Conservation (phyloP, 2,797 vertebrate genomes). For the Tolypeutes matacus region DNA sequence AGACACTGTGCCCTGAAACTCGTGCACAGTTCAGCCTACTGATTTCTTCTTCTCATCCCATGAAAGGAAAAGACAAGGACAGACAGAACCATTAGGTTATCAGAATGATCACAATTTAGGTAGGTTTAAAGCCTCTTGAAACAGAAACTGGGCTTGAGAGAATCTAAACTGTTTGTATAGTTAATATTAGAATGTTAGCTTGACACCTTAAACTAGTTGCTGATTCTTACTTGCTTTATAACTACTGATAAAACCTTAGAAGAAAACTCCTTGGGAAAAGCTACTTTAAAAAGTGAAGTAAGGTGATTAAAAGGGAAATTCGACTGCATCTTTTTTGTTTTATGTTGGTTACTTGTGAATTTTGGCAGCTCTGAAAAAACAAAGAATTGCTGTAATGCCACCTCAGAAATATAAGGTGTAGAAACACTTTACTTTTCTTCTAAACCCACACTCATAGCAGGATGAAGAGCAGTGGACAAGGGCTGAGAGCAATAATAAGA, state of each 20-base stretch:
- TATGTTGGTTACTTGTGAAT: constrained; percentile 23
- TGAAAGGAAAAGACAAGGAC: neutral
- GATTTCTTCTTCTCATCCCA: neutral
- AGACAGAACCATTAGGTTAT: neutral
- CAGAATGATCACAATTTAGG: neutral
- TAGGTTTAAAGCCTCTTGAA: neutral
- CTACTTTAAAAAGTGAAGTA: neutral
- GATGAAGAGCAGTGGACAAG: neutral
- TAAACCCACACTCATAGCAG: neutral
- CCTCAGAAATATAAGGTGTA: neutral
- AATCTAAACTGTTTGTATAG: neutral
- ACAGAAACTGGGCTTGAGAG: neutral
- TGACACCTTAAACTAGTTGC: neutral
- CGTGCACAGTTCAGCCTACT: neutral
- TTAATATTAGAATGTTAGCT: neutral
- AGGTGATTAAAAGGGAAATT: constrained; percentile 15
- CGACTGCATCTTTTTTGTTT: neutral
- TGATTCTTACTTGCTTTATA: neutral
- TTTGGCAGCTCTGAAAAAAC: neutral
- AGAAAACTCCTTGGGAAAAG: neutral
- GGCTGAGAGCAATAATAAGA: neutral
- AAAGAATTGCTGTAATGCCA: neutral
- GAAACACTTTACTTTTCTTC: neutral
- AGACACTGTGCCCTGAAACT: neutral
- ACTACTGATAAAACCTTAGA: neutral